These are phyloP conservation scores for Acanthacorydalis orientalis DNA, from an alignment of 2,888 invertebrate species.

Conservation along the genomic window DNA sequence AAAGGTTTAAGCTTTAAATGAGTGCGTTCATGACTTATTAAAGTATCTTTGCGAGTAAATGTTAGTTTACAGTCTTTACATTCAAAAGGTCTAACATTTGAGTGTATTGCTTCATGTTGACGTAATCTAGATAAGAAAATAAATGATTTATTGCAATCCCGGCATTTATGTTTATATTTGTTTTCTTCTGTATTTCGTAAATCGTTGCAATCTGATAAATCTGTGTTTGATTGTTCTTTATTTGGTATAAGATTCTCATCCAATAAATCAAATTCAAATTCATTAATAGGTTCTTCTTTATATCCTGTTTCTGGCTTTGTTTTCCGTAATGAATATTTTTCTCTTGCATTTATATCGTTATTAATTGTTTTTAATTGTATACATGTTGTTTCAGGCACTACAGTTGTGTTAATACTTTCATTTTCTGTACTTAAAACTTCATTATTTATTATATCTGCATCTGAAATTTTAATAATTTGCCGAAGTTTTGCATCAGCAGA, in stretches of 20 bases:
- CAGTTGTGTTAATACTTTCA: neutral
- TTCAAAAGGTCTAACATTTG: neutral
- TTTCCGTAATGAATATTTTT: neutral
- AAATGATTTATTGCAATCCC: conserved; percentile 4
- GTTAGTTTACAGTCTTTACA: conserved; percentile 2
- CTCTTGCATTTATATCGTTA: neutral
- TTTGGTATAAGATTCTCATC: neutral
- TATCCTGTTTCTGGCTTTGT: neutral
- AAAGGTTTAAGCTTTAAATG: conserved; percentile 2
- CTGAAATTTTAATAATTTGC: neutral
- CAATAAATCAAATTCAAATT: neutral
- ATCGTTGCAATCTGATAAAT: neutral
- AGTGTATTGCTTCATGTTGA: conserved; percentile 1
- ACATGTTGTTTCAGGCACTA: neutral
- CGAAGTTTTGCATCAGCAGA: conserved; percentile 1
- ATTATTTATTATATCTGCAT: neutral
- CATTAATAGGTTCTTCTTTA: neutral
- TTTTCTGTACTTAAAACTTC: neutral
- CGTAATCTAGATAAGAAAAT: neutral
- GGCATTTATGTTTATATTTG: conserved; percentile 1
- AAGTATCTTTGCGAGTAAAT: conserved; percentile 2
- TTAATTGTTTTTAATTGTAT: neutral
- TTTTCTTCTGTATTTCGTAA: neutral
- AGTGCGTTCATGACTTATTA: neutral
- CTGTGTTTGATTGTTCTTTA: neutral